Conservation (phyloP, 1,140 invertebrate genomes). For the Metopolophium dirhodum region DNA sequence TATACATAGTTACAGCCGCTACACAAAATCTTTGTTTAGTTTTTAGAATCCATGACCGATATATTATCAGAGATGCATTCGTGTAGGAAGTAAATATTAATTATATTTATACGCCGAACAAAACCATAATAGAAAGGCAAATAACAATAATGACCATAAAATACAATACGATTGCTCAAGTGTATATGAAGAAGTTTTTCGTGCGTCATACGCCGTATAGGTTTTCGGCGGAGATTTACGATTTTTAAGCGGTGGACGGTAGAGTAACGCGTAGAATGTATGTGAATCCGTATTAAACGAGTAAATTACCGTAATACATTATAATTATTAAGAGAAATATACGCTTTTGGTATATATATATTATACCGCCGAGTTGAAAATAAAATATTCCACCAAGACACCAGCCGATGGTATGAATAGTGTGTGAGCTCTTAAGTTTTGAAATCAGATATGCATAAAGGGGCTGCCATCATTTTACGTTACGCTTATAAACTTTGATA, state of each 20-base stretch:
- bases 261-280: neutral
- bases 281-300: neutral
- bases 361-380: neutral
- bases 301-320: neutral
- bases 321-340: neutral
- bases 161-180: neutral
- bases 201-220: no score
- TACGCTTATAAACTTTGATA: conserved; percentile 6
- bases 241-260: no score
- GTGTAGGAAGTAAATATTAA: neutral
- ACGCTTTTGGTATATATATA: neutral
- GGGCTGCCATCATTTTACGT: conserved; percentile 22
- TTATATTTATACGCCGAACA: neutral
- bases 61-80: neutral
- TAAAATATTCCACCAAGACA: neutral
- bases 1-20: neutral
- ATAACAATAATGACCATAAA: neutral
- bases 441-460: conserved; percentile 12
- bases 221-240: no score
- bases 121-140: neutral
- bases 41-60: neutral
- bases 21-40: neutral
- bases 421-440: conserved; percentile 21
- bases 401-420: neutral
- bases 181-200: neutral